These are phyloP conservation scores for Haemorhous mexicanus DNA, from an alignment of 2,113 vertebrate species.

Conservation along the genomic window DNA sequence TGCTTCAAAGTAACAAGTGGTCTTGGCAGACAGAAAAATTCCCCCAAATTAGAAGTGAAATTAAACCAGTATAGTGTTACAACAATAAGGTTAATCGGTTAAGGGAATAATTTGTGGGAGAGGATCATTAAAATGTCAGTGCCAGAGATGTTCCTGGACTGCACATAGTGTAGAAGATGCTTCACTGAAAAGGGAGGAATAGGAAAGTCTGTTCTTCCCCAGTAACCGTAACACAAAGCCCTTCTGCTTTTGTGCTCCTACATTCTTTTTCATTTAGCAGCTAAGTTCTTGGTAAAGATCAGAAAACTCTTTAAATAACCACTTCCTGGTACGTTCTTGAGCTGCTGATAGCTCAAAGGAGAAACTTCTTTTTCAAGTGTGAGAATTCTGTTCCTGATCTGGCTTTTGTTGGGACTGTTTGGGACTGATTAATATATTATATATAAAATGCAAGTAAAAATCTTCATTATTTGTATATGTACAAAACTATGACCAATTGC, in stretches of 20 bases:
- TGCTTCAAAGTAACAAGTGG: background rate
- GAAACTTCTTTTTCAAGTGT: background rate
- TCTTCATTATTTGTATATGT: background rate
- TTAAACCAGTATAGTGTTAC: background rate
- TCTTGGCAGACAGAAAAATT: background rate
- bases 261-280: conserved; percentile 50
- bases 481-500: background rate
- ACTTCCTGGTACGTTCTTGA: conserved; percentile 19
- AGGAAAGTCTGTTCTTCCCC: background rate
- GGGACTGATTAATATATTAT: background rate
- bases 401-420: background rate
- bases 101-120: background rate
- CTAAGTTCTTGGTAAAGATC: conserved; percentile 29
- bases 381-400: conserved; percentile 39
- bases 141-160: background rate
- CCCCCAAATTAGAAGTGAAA: background rate
- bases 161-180: background rate
- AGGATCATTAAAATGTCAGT: background rate
- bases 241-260: background rate
- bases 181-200: background rate
- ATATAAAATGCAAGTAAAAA: conserved; percentile 21
- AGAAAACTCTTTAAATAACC: conserved; percentile 47
- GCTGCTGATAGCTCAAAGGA: conserved; percentile 41
- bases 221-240: background rate
- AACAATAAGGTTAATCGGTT: background rate